Evolutionary conservation across 2,113 vertebrate species (phyloP), one percentile per base, ranked within the genome.

Genomic region (Corythaixoides concolor): DNA sequence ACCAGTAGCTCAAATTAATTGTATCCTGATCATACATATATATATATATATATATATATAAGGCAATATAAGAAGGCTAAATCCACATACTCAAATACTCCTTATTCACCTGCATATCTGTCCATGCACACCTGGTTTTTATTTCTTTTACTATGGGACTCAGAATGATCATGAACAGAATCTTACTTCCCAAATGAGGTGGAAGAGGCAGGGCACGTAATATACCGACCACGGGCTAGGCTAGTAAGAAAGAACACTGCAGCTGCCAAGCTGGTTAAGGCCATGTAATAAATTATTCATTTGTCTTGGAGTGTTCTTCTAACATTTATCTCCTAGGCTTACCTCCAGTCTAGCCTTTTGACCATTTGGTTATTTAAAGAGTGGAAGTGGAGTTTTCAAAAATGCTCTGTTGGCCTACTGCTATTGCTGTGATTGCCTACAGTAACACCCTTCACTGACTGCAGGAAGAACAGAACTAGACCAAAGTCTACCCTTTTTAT

Each of bases 1-100:
- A 85, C 21, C 72, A 41, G 90, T 90, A 84, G 72, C 72, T 88
- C 85, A 84, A 74, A 86, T 90, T 86, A 85, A 84, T 92, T 92
- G 75, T 37, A 95, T 90, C 83, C 83, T 86, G n/a, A 52, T 88
- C 80, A 67, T 37, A 19, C 39, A 11, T 8, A 75, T 55, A 20
- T 41, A 89, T 87, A 67, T 92, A 41, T 41, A 67, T 37, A 19
- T 43, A 10, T 8, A 75, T 59, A 17, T 43, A 89, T 87, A 63
- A 92, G 47, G 52, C 56, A 67, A 47, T 92, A 86, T 88, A 88
- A 86, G 85, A 27, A 62, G 20, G 28, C 32, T 95, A 77, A 82
- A 74, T 90, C 63, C n/a, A 64, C 33, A 41, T n/a, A 72, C 59
- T 64, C 66, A 85, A n/a, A 64, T 88, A 69, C 75, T 89, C 73